A percentile compares a stretch with the other conserved stretches of the same genome.
phyloP scores from a whole-genome alignment of 1,140 invertebrate genomes.

The Kradibia gibbosae region DNA sequence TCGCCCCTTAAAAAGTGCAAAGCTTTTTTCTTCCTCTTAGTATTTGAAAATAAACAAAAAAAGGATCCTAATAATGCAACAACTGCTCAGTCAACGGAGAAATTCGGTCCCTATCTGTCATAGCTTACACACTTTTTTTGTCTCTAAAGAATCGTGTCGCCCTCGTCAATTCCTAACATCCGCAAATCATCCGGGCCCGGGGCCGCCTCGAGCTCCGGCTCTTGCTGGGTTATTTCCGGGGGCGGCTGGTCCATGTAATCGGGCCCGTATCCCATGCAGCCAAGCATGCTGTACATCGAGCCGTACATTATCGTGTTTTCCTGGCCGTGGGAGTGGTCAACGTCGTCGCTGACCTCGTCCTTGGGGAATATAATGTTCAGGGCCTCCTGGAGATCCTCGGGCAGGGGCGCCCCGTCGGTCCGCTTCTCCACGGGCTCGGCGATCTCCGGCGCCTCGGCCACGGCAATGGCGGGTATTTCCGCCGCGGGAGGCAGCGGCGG shows the following conservation, averaged over 20 bases:
- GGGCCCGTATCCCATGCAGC: slow-evolving; percentile 67
- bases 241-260: slow-evolving; percentile 72
- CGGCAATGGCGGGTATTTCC: slow-evolving; percentile 37
- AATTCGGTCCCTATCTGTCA: neutral
- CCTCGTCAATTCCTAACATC: slow-evolving; percentile 72
- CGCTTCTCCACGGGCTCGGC: slow-evolving; percentile 64
- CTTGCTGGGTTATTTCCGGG: slow-evolving; percentile 68
- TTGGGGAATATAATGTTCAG: slow-evolving; percentile 81
- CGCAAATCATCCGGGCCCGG: slow-evolving; percentile 70
- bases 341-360: slow-evolving; percentile 58
- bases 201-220: slow-evolving; percentile 65
- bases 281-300: slow-evolving; percentile 70
- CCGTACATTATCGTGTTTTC: slow-evolving; percentile 66
- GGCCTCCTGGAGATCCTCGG: slow-evolving; percentile 80
- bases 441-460: slow-evolving; percentile 34
- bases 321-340: slow-evolving; percentile 58
- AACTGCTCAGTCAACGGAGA: slow-evolving; percentile 20
- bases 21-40: neutral
- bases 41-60: neutral
- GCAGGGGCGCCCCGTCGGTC: slow-evolving; percentile 66
- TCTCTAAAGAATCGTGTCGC: slow-evolving; percentile 69
- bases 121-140: neutral
- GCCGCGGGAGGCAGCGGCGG: slow-evolving; percentile 57
- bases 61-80: neutral
- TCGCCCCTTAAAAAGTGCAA: neutral